Evolutionary conservation across 1,140 invertebrate genomes (phyloP).

Genomic region (Saccostrea echinata): DNA sequence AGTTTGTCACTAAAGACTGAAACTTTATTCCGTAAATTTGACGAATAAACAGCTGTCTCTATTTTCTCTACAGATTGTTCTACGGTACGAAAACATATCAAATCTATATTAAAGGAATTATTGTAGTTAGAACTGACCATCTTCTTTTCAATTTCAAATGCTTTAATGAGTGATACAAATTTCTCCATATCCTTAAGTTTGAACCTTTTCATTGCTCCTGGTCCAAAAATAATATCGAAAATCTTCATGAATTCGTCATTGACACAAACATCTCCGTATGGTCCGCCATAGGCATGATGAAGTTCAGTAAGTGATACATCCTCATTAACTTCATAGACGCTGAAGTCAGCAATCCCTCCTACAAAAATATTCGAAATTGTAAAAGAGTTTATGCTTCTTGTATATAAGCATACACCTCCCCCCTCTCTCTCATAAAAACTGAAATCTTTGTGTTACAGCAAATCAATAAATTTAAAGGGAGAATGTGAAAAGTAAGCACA

Average conservation of each 20-base stretch:
- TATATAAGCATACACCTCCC: too few relatives aligned
- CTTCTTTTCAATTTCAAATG: conserved; percentile 33
- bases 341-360: neutral
- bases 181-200: neutral
- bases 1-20: conserved; percentile 25
- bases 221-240: neutral
- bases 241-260: neutral
- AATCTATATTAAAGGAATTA: neutral
- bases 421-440: too few relatives aligned
- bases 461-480: too few relatives aligned
- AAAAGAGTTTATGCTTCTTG: too few relatives aligned
- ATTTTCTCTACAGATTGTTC: neutral
- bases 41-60: neutral
- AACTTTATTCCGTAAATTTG: neutral
- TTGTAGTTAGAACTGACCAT: neutral
- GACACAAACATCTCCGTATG: neutral
- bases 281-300: neutral
- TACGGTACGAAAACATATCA: neutral
- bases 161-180: conserved; percentile 6
- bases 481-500: too few relatives aligned
- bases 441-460: too few relatives aligned
- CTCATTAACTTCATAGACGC: neutral
- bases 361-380: too few relatives aligned
- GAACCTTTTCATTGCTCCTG: neutral
- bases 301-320: neutral